phyloP scores from a whole-genome alignment of 2,888 invertebrate genomes.

The Eutolmus rufibarbis region DNA sequence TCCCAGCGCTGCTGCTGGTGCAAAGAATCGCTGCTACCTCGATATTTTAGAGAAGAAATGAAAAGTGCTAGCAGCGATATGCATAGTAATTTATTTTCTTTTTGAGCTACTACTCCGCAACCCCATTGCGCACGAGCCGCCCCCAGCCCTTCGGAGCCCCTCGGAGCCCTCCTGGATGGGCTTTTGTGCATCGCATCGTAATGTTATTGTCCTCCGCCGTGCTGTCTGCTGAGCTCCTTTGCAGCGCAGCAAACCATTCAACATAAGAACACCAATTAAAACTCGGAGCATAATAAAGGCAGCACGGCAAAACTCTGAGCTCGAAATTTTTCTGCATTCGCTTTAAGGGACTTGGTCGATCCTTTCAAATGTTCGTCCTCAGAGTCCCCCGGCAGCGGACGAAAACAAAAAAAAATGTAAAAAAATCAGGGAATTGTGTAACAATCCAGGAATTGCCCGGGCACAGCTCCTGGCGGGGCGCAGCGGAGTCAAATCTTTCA shows the following conservation, averaged over 20 bases:
- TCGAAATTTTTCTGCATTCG: background rate
- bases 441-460: background rate
- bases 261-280: conserved; percentile 34
- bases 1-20: background rate
- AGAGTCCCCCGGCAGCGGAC: background rate
- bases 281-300: background rate
- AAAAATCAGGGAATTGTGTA: background rate
- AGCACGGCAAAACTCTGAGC: background rate
- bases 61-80: conserved; percentile 33
- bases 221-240: background rate
- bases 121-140: conserved; percentile 7
- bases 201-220: background rate
- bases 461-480: background rate
- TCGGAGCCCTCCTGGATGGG: background rate
- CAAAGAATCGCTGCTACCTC: conserved; percentile 21
- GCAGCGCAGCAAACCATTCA: background rate
- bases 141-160: too few species aligned
- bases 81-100: conserved; percentile 23
- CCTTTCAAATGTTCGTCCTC: background rate
- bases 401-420: background rate
- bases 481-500: background rate
- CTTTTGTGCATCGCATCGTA: background rate
- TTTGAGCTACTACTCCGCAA: conserved; percentile 9
- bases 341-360: conserved; percentile 1
- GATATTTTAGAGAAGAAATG: conserved; percentile 32